phyloP scores from a whole-genome alignment of 2,888 invertebrate genomes.

The Stenurella melanura region DNA sequence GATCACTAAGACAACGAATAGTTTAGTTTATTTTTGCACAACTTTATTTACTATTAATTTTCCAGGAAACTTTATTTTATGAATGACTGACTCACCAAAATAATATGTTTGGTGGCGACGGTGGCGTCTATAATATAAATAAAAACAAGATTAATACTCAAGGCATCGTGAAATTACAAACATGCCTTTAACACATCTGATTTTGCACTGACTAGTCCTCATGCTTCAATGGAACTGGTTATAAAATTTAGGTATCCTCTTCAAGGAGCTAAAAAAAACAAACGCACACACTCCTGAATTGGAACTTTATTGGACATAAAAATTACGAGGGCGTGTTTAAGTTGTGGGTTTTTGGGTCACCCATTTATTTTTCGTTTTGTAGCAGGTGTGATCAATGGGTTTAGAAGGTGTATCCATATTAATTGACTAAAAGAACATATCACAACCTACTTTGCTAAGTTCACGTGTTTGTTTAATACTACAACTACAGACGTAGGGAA shows the following conservation, averaged over 20 bases:
- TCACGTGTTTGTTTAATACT: background rate
- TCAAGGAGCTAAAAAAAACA: constrained; percentile 22
- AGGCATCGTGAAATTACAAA: constrained; percentile 26
- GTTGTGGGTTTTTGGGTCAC: constrained; percentile 28
- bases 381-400: constrained; percentile 18
- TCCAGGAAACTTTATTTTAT: constrained; percentile 38
- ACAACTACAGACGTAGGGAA: background rate
- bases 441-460: background rate
- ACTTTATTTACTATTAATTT: constrained; percentile 38
- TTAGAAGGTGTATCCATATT: background rate
- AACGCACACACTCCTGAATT: constrained; percentile 8
- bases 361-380: constrained; percentile 15
- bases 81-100: constrained; percentile 43
- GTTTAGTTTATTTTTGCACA: constrained; percentile 32
- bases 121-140: constrained; percentile 30
- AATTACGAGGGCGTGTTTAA: constrained; percentile 36
- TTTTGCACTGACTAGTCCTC: constrained; percentile 33
- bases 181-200: constrained; percentile 35
- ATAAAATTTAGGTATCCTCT: constrained; percentile 31
- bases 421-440: background rate
- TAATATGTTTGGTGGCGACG: constrained; percentile 31
- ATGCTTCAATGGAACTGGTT: constrained; percentile 34
- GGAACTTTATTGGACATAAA: constrained; percentile 35
- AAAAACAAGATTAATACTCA: constrained; percentile 28
- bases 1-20: constrained; percentile 24